Percentiles rank a stretch among this genome's conserved stretches.
Conservation (phyloP, 2,113 vertebrate species). For the Megalops atlanticus region DNA sequence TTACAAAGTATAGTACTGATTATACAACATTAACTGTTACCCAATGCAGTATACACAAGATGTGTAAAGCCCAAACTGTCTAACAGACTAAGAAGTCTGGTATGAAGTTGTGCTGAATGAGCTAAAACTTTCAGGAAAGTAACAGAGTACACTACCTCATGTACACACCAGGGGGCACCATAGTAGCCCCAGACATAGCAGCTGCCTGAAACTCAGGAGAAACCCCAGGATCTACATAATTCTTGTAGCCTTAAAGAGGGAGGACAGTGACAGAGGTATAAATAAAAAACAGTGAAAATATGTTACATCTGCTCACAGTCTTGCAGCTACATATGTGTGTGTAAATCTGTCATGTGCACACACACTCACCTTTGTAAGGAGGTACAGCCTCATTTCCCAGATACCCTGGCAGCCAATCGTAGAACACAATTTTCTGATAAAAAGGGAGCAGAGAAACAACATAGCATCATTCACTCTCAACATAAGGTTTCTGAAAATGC, state of each 20-base stretch:
- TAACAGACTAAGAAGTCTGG: no score
- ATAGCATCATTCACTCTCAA: background rate
- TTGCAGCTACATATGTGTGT: background rate
- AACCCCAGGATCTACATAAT: slow-evolving; percentile 78
- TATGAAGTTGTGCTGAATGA: background rate
- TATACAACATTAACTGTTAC: no score
- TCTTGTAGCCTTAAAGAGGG: slow-evolving; percentile 72
- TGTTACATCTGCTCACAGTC: slow-evolving; percentile 17
- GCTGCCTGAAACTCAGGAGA: slow-evolving; percentile 74
- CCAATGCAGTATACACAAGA: no score
- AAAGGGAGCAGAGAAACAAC: slow-evolving; percentile 25
- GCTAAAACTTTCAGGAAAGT: background rate
- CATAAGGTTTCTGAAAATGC: background rate
- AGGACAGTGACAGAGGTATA: slow-evolving; percentile 23
- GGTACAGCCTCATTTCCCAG: slow-evolving; percentile 58
- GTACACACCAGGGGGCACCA: slow-evolving; percentile 83
- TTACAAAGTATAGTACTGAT: no score
- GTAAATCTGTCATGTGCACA: background rate
- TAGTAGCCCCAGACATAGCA: slow-evolving; percentile 71
- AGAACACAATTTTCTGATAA: slow-evolving; percentile 80
- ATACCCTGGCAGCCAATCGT: slow-evolving; percentile 86
- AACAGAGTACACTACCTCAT: slow-evolving; percentile 72
- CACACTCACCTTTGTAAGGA: slow-evolving; percentile 76
- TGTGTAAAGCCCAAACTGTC: no score
- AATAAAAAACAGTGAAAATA: slow-evolving; percentile 33